These are phyloP conservation scores for Eupeodes corollae DNA, from an alignment of 1,140 invertebrate genomes.

Conservation along the genomic window DNA sequence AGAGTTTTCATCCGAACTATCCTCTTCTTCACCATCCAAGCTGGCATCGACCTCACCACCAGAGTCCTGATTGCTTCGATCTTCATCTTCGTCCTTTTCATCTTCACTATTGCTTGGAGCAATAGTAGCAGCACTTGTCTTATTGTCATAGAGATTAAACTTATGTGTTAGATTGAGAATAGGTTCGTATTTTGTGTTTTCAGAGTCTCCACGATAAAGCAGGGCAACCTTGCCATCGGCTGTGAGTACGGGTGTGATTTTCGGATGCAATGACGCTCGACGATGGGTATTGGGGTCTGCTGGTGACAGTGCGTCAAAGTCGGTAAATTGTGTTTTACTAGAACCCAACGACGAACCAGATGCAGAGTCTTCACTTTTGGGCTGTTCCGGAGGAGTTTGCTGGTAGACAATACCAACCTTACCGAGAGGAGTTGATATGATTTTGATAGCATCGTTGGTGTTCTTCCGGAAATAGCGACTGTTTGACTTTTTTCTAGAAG, in stretches of 20 bases:
- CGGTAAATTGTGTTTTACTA: conserved; percentile 12
- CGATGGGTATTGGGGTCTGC: conserved; percentile 37
- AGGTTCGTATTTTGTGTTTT: conserved; percentile 36
- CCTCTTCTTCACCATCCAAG: conserved; percentile 13
- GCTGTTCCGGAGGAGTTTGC: conserved; percentile 21
- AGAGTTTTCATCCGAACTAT: conserved; percentile 3
- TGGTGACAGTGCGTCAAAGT: conserved; percentile 34
- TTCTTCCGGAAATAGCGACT: conserved; percentile 34
- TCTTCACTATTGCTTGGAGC: background rate
- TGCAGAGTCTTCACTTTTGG: conserved; percentile 18
- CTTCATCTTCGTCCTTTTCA: conserved; percentile 3
- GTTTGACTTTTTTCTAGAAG: conserved; percentile 16
- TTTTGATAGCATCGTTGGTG: conserved; percentile 36
- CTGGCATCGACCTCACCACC: conserved; percentile 13
- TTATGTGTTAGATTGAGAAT: conserved; percentile 35
- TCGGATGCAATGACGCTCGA: conserved; percentile 36
- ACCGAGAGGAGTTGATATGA: conserved; percentile 33
- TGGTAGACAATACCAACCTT: conserved; percentile 37
- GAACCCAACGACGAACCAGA: conserved; percentile 12
- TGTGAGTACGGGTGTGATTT: conserved; percentile 37
- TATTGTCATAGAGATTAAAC: conserved; percentile 14
- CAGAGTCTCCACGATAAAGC: conserved; percentile 37
- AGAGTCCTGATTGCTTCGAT: background rate
- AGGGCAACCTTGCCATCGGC: conserved; percentile 38
- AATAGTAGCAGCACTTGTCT: background rate